Base-by-base conservation (phyloP, 2,888 invertebrate genomes). In the Entomobrya proxima region DNA sequence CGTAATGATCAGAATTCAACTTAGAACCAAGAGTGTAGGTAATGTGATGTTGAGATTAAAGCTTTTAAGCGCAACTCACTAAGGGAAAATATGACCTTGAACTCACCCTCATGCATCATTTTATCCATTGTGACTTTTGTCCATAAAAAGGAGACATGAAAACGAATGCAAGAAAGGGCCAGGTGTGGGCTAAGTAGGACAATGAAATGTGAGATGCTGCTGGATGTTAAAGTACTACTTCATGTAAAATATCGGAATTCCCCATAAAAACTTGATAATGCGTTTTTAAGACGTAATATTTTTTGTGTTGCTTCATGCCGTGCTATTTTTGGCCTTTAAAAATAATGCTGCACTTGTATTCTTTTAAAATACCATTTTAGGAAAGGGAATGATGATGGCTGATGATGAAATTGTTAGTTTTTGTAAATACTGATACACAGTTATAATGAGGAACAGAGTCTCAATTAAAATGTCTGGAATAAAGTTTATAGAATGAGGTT, bases 61-160 rank as follows among this genome's bases (percentile, higher is more conserved):
- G 64, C 50, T 69, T 40, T 27, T 4, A 27, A 44, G 24, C 30
- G 13, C 32, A 64, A 27, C 18, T 50, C 24, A 27, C 30, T 13
- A 83, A 84, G 77, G 77, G 84, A 84, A n/a, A 72, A 24, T n/a
- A 24, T 85, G 78, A 50, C 84, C 85, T 87, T 85, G 82, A 87
- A 87, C 87, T 87, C 84, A 37, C 78, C 44, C 32, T 58, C 55
- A 47, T 50, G 75, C 61, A 50, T 47, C 47, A 47, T 44, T 21
- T 47, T 47, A n/a, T 64, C n/a, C 47, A 11, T 30, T 44, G 27
- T 44, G 15, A 72, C 75, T 69, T 37, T 58, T 47, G 27, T 44
- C 64, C 47, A 44, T 78, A 78, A 78, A 78, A 78, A 64, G 64
- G 78, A 47, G 27, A 50, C 24, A 15, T 27, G 40, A 75, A 75